Base-by-base conservation (phyloP, 2,113 vertebrate species). In the Papio anubis region DNA sequence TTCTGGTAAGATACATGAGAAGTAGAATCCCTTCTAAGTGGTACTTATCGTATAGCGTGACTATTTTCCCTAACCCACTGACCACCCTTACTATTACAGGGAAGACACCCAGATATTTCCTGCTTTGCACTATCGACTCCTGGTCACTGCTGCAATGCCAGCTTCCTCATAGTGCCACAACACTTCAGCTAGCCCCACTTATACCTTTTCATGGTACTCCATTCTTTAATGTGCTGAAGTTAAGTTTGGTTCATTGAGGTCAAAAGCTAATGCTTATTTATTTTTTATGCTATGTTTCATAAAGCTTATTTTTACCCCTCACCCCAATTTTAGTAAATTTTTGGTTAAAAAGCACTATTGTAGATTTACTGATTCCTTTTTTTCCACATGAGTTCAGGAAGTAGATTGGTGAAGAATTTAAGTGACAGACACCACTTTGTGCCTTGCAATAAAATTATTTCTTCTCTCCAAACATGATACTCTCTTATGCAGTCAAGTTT, bases 61-160 rank as follows among this genome's bases (percentile, higher is more conserved):
- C 12, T 61, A 0, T 9, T 30, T 50, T 3, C 14, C 32, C 52
- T 9, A 13, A 43, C 9, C 11, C 8, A 30, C n/a, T 48, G 45
- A 38, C 32, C 5, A 6, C 20, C 1, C 61, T 20, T 32, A 10
- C 43, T 20, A 2, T 45, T 61, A 48, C 20, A 23, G 18, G 6
- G n/a, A 43, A 84, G 12, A 79, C 25, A 25, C 4, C 4, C 6
- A 35, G 8, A 10, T 55, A 40, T 25, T 50, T 40, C 27, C 2
- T 3, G 20, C 0, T 20, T 61, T 13, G 8, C 2, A 2, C 4
- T 8, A 3, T 7, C 3, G 14, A 16, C 3, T 6, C 35, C 13
- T 1, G 6, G 23, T 1, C 25, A 0, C 11, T 45, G 32, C 16
- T 2, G 1, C 21, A 23, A 13, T 6, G 14, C 12, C 25, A 16